Percentiles rank a stretch among this genome's conserved stretches.
phyloP scores from a whole-genome alignment of 2,797 vertebrate species.

The Mormyrus hasselquistii region DNA sequence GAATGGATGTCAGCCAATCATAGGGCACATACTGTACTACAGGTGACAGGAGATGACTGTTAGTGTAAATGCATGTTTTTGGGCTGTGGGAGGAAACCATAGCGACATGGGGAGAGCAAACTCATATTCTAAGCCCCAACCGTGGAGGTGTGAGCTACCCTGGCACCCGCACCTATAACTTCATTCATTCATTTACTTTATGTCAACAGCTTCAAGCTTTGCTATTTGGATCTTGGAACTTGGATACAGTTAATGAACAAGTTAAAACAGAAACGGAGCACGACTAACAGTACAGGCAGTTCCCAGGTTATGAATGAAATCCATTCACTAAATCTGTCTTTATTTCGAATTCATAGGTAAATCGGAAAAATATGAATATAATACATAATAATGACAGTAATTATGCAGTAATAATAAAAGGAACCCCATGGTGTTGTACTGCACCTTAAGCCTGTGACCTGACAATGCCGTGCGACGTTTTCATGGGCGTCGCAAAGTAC shows the following conservation, averaged over 20 bases:
- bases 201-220: neutral
- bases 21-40: neutral
- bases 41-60: neutral
- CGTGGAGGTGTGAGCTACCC: neutral
- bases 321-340: neutral
- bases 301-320: neutral
- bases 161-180: neutral
- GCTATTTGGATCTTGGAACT: neutral
- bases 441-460: neutral
- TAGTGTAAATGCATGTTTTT: neutral
- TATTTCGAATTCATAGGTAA: neutral
- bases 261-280: neutral
- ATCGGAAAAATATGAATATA: neutral
- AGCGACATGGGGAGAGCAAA: neutral
- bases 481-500: neutral
- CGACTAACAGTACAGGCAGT: neutral
- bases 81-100: neutral
- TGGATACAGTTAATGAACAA: neutral
- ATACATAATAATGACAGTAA: neutral
- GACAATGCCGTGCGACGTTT: neutral
- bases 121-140: neutral
- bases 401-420: neutral
- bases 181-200: neutral
- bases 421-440: neutral
- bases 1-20: neutral